phyloP scores from a whole-genome alignment of 2,797 vertebrate genomes.

The Oreochromis grahami region DNA sequence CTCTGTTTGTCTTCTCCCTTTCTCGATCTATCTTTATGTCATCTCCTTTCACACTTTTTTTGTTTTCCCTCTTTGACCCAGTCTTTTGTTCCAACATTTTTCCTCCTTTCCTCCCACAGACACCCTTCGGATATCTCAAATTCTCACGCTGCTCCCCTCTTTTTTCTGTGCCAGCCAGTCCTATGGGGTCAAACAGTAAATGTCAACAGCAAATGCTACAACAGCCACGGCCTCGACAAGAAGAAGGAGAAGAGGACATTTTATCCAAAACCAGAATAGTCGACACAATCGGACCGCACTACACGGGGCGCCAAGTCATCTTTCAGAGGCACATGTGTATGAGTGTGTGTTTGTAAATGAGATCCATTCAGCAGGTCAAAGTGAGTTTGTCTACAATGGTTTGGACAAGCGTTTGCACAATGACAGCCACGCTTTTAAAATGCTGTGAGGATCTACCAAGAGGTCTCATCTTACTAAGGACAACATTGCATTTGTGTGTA shows the following conservation, averaged over 20 bases:
- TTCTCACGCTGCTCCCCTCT: background rate
- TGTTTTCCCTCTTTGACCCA: background rate
- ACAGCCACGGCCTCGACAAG: conserved; percentile 44
- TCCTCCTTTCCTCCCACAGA: background rate
- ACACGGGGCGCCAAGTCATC: conserved; percentile 5
- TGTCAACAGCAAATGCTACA: conserved; percentile 32
- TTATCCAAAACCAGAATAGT: conserved; percentile 32
- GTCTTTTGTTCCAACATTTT: background rate
- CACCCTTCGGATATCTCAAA: background rate
- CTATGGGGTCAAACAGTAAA: background rate
- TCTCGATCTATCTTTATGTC: conserved; percentile 5
- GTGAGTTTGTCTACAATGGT: background rate
- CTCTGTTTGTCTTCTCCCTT: background rate
- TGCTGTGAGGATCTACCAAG: background rate
- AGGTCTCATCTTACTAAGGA: background rate
- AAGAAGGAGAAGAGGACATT: conserved; percentile 1
- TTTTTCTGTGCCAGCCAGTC: background rate
- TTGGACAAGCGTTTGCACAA: background rate
- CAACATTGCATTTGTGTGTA: background rate
- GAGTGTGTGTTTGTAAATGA: background rate
- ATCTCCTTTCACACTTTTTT: background rate
- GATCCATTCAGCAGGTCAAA: conserved; percentile 2
- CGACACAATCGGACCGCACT: conserved; percentile 3
- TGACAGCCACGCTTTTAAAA: background rate
- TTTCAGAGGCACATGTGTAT: conserved; percentile 6